Base-by-base conservation (phyloP, 2,888 invertebrate genomes). In the Papilio protenor region DNA sequence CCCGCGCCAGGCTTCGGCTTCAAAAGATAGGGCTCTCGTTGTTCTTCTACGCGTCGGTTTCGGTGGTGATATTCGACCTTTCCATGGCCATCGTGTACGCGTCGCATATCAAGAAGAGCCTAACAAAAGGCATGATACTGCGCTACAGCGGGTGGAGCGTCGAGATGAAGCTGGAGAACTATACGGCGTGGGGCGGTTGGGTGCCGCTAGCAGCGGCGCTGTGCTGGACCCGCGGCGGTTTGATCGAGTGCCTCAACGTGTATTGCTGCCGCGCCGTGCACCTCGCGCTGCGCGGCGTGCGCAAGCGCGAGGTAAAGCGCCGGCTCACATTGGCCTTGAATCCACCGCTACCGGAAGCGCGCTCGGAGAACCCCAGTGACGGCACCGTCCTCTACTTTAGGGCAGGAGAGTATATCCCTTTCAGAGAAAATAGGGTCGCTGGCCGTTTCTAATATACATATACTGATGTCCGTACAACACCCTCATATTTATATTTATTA, bases 71-170 rank as follows among this genome's bases (percentile, higher is more conserved):
- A 23, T 93, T 90, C 59, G 94, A 94, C 70, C 14, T 90, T 0
- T 92, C 92, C 0, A 92, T 94, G 92, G 93, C 87, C 0, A 85
- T 91, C 0, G 87, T 93, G 0, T 92, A 93, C 79, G 83, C 92
- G 14, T 86, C 91, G 0, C 90, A 94, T 74, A 92, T 94, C 12
- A 90, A 90, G 73, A 90, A 92, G 69, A 91, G 92, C 79, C 79
- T 94, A 77, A 92, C 91, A 3, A 90, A 89, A 66, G 89, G 87
- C 16, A 93, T 93, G 93, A 85, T 93, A 0, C 79, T 89, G 4
- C 86, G 93, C 52, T 90, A 93, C 81, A 92, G 92, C 69, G 94
- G 94, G 0, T 93, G 93, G 92, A 86, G 88, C 49, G 86, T 87
- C 0, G 87, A 90, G 55, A 77, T 92, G 18, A 84, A 88, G 16